phyloP scores from a whole-genome alignment of 2,113 vertebrate species.

The Tangachromis dhanisi region DNA sequence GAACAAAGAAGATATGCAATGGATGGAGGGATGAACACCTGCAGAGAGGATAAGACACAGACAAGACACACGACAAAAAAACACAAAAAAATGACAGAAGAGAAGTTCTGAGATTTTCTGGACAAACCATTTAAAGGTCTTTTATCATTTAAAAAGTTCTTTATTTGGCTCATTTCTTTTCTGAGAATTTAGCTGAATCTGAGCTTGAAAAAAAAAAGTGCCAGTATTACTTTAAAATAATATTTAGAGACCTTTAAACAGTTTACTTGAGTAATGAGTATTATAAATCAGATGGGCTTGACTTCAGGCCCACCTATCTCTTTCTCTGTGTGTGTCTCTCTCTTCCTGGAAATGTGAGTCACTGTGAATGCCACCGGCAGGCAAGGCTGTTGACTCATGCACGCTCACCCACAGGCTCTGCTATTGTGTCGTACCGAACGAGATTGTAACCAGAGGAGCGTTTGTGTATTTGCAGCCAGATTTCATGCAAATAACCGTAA shows the following conservation, averaged over 20 bases:
- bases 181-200: not conserved
- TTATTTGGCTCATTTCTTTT: not conserved
- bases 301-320: not conserved
- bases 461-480: not conserved
- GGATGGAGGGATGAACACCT: not conserved
- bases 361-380: slow-evolving; percentile 19
- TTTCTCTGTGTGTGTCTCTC: not conserved
- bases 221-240: not conserved
- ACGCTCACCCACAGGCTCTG: slow-evolving; percentile 23
- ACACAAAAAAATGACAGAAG: not conserved
- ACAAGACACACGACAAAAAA: not conserved
- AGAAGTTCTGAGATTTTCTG: not conserved
- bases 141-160: not conserved
- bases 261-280: not conserved
- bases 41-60: not conserved
- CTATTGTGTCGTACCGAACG: not conserved
- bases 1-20: slow-evolving; percentile 26
- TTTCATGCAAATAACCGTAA: not conserved
- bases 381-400: slow-evolving; percentile 41
- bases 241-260: not conserved
- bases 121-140: not conserved
- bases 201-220: not conserved
- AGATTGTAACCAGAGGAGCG: slow-evolving; percentile 3
- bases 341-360: slow-evolving; percentile 38
- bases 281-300: not conserved